Conservation (phyloP, 2,888 invertebrate species). For the Zaprionus obscuricornis region DNA sequence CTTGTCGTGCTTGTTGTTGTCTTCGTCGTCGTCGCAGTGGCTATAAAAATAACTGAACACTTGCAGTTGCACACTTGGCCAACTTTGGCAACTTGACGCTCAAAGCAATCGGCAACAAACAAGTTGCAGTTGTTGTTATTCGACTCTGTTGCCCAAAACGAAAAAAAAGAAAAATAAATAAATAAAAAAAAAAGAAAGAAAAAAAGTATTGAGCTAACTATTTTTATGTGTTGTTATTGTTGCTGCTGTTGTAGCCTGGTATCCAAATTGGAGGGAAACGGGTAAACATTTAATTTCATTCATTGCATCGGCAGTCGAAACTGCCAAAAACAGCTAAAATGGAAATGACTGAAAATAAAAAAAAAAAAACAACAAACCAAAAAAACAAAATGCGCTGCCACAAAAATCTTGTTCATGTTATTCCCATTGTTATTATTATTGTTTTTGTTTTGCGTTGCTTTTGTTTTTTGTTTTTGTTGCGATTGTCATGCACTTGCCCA, state of each 20-base stretch:
- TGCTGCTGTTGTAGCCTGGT: constrained; percentile 15
- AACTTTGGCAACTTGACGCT: constrained; percentile 76
- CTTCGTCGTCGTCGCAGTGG: constrained; percentile 26
- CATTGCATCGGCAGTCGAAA: constrained; percentile 58
- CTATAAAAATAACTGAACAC: constrained; percentile 78
- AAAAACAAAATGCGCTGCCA: constrained; percentile 21
- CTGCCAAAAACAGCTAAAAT: constrained; percentile 40
- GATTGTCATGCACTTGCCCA: neutral
- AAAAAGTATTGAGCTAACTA: constrained; percentile 45
- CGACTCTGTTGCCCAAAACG: constrained; percentile 38
- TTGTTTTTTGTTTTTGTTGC: neutral
- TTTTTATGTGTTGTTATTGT: constrained; percentile 11
- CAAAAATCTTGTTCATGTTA: constrained; percentile 35
- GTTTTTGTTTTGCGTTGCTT: constrained; percentile 6
- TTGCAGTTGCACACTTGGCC: constrained; percentile 78
- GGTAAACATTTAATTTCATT: constrained; percentile 71
- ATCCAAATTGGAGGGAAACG: constrained; percentile 42
- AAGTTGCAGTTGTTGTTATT: constrained; percentile 39
- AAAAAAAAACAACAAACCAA: constrained; percentile 6
- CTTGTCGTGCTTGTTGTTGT: constrained; percentile 50
- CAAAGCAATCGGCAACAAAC: constrained; percentile 54
- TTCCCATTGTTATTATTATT: constrained; percentile 52
- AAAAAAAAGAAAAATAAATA: no score
- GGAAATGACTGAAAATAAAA: neutral
- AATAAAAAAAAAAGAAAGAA: neutral